phyloP scores from a whole-genome alignment of 2,113 vertebrate species.

The Arizona elegans region DNA sequence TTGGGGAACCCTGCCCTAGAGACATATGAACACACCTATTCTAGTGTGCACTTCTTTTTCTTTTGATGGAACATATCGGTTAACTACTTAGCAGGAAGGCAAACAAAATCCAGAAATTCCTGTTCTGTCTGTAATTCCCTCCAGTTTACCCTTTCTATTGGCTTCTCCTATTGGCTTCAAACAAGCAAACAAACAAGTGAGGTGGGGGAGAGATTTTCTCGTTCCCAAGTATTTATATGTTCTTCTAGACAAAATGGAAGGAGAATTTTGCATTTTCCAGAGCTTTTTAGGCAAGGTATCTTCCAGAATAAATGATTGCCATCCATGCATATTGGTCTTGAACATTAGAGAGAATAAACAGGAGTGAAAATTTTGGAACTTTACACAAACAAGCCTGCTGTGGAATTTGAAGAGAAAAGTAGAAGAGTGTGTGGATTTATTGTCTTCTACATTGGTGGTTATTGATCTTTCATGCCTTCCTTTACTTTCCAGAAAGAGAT shows the following conservation, averaged over 20 bases:
- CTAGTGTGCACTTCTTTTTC: not conserved
- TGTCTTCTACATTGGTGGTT: not conserved
- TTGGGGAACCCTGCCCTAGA: not conserved
- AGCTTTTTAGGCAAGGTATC: not conserved
- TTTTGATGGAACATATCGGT: not conserved
- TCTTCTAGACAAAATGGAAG: not conserved
- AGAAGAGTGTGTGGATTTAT: not conserved
- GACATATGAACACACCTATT: not conserved
- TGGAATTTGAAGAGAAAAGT: constrained; percentile 14
- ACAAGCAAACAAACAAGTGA: no score
- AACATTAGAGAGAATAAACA: not conserved
- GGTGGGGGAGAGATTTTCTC: not conserved
- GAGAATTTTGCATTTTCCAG: not conserved
- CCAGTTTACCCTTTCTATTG: not conserved
- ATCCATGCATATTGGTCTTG: constrained; percentile 2
- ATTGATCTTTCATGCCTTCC: constrained; percentile 20
- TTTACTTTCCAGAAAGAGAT: constrained; percentile 81
- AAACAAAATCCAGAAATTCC: not conserved
- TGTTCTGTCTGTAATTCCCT: not conserved
- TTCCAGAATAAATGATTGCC: constrained; percentile 3
- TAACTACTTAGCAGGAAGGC: not conserved
- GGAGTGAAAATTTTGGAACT: not conserved
- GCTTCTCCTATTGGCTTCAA: not conserved
- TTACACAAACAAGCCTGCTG: not conserved
- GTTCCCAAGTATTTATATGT: not conserved